Base-by-base conservation (phyloP, 2,888 invertebrate genomes). In the Hydropsyche betteni region DNA sequence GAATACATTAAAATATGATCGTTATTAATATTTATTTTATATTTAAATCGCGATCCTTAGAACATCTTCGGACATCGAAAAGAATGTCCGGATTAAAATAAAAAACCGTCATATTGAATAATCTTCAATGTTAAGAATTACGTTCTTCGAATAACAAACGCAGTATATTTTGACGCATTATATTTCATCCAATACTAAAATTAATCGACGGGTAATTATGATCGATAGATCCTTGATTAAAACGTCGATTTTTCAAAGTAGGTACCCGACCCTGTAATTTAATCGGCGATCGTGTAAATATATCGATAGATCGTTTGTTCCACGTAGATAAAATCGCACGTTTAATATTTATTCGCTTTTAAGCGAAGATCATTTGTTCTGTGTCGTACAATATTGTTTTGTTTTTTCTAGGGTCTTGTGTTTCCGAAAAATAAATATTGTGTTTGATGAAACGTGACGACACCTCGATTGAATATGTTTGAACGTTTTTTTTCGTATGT, bases 161-260 rank as follows among this genome's bases (percentile, higher is more conserved):
- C 34, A 1, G 44, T 33, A 36, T 36, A 64, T 64, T 64, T 64
- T 36, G 64, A 64, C 36, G 10, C 8, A 34, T 34, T n/a, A 64
- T 64, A 8, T 64, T 36, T 64, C 34, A 36, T 64, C 24, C 34
- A 4, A 8, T 64, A 33, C 24, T 64, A 36, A 10, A 12, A 64
- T 64, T 64, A 64, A 64, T 64, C 12, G 64, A 2, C 5, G 12
- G 36, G 64, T 64, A 64, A 64, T 64, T 64, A 64, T 64, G 64
- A 64, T 36, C 44, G 44, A 44, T 44, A 44, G 44, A 44, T 44
- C 44, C 10, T 44, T 44, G 44, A 44, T 44, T 44, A 44, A 10
- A 44, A 44, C 10, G 44, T 44, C 44, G 10, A 44, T 44, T 44
- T 44, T 44, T 44, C 44, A 44, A 44, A 6, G 4, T 10, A 10